These are phyloP conservation scores for Hirtodrosophila histrioides DNA, from an alignment of 2,888 invertebrate genomes.

Conservation along the genomic window DNA sequence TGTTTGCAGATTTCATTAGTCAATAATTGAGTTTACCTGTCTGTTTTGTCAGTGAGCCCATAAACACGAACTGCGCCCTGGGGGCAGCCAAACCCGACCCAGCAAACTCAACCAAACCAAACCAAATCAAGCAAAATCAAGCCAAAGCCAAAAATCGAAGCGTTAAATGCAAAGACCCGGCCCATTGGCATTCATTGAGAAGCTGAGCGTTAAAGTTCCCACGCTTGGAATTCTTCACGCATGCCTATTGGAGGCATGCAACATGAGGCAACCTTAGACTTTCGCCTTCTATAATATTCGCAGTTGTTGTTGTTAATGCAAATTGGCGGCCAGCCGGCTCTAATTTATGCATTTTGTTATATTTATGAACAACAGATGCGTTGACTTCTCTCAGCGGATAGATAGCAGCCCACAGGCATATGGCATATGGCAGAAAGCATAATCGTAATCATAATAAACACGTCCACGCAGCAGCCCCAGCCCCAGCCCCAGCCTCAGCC, in stretches of 20 bases:
- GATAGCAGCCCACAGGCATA: constrained; percentile 40
- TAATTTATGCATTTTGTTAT: constrained; percentile 53
- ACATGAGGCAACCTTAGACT: constrained; percentile 51
- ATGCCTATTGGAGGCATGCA: constrained; percentile 52
- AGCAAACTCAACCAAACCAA: constrained; percentile 10
- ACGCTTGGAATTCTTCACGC: constrained; percentile 76
- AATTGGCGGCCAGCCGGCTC: constrained; percentile 53
- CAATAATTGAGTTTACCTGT: constrained; percentile 79
- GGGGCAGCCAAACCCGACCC: constrained; percentile 46
- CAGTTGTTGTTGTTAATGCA: constrained; percentile 31
- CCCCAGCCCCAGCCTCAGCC: constrained; percentile 12
- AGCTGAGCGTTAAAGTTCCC: constrained; percentile 56
- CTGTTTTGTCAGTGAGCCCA: constrained; percentile 72
- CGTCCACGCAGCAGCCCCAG: constrained; percentile 41
- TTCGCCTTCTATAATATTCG: constrained; percentile 60
- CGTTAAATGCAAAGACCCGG: constrained; percentile 32
- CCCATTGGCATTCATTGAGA: constrained; percentile 65
- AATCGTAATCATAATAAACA: constrained; percentile 77
- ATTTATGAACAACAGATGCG: constrained; percentile 70
- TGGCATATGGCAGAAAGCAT: constrained; percentile 25
- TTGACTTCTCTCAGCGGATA: constrained; percentile 37
- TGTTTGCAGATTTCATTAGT: constrained; percentile 75
- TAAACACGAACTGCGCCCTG: constrained; percentile 65
- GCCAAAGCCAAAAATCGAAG: constrained; percentile 21
- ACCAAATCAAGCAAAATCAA: neutral